Evolutionary conservation across 1,140 invertebrate genomes (phyloP).

Genomic region (Gryon sp.): DNA sequence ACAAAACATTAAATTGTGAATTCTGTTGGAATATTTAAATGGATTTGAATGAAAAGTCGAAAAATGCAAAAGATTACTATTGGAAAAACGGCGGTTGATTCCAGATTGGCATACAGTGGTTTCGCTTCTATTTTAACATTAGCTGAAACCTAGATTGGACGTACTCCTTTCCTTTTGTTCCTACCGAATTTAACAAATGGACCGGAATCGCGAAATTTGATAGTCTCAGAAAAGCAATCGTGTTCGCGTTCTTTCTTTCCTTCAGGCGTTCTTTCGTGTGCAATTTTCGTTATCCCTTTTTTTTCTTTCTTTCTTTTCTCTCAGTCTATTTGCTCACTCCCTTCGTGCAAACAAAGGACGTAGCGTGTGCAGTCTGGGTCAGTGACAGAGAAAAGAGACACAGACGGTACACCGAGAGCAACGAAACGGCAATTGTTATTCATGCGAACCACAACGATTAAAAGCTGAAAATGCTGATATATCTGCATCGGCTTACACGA

Average conservation of each 20-base stretch:
- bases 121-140: conserved; percentile 43
- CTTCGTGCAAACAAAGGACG: conserved; percentile 55
- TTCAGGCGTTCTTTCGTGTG: conserved; percentile 31
- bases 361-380: conserved; percentile 55
- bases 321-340: conserved; percentile 43
- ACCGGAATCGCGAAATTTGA: conserved; percentile 64
- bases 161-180: conserved; percentile 19
- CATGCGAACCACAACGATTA: conserved; percentile 56
- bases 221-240: conserved; percentile 59
- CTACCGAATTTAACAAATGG: conserved; percentile 61
- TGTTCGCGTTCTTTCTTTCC: conserved; percentile 43
- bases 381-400: conserved; percentile 27
- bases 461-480: conserved; percentile 56
- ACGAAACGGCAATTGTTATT: conserved; percentile 52
- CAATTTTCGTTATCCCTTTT: conserved; percentile 56
- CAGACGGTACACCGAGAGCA: conserved; percentile 16
- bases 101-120: conserved; percentile 42
- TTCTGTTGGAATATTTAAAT: too few species aligned
- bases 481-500: conserved; percentile 19
- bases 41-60: not conserved
- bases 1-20: too few species aligned
- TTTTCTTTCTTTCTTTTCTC: conserved; percentile 34
- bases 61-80: conserved; percentile 11
- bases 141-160: conserved; percentile 43
- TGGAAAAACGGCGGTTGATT: conserved; percentile 3